phyloP scores from a whole-genome alignment of 2,888 invertebrate species.

The Brachypalpus laphriformis region DNA sequence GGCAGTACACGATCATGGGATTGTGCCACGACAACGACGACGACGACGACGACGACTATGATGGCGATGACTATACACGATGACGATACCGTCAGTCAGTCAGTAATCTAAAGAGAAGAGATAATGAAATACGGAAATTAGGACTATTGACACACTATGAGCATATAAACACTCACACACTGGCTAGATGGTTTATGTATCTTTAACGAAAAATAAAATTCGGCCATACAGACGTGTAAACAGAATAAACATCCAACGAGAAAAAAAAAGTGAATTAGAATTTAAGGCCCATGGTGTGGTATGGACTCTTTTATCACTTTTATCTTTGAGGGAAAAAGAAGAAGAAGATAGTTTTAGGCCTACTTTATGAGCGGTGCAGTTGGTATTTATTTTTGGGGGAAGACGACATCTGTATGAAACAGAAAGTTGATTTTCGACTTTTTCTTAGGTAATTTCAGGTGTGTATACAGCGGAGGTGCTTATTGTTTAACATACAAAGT shows the following conservation, averaged over 20 bases:
- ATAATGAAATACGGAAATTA: conserved; percentile 67
- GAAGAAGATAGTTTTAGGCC: conserved; percentile 38
- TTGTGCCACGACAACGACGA: conserved; percentile 60
- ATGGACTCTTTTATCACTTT: conserved; percentile 21
- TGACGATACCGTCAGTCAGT: no score
- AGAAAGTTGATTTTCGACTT: conserved; percentile 70
- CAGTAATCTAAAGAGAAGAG: background rate
- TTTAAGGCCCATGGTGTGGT: conserved; percentile 32
- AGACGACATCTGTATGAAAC: conserved; percentile 54
- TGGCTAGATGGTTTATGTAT: background rate
- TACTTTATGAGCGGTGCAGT: conserved; percentile 43
- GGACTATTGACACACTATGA: conserved; percentile 66
- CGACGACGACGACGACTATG: background rate
- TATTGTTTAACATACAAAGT: background rate
- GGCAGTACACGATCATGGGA: conserved; percentile 54
- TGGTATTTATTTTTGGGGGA: conserved; percentile 1
- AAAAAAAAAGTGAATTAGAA: conserved; percentile 66
- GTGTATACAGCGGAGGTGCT: background rate
- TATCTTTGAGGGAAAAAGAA: background rate
- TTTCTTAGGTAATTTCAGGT: conserved; percentile 20
- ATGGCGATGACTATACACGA: background rate
- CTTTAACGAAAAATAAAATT: conserved; percentile 6
- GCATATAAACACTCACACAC: conserved; percentile 1
- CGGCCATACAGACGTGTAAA: conserved; percentile 15
- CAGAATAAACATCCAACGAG: background rate